A percentile compares a stretch with the other conserved stretches of the same genome.
Evolutionary conservation across 2,797 vertebrate species (phyloP).

Genomic region (Coreius guichenoti): DNA sequence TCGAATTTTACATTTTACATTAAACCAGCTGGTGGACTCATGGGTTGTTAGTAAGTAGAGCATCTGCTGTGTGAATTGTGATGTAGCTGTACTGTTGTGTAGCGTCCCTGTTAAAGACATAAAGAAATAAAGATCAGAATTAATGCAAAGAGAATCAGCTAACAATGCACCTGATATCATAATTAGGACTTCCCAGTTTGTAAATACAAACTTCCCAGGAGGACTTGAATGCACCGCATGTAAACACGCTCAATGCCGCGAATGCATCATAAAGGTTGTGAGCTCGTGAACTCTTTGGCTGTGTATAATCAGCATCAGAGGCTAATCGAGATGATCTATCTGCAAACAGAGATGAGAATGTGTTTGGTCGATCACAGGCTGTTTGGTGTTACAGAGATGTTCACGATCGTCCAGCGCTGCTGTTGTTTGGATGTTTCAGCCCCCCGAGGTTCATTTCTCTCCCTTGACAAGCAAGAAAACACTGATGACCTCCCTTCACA

Average conservation of each 20-base stretch:
- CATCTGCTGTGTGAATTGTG: not conserved
- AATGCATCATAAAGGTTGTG: not conserved
- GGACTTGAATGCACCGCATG: not conserved
- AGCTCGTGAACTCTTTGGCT: not conserved
- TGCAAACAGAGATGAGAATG: not conserved
- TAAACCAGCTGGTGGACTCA: not conserved
- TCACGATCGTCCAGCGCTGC: not conserved
- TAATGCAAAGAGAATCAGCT: not conserved
- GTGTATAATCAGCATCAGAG: not conserved
- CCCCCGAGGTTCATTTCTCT: conserved; percentile 1
- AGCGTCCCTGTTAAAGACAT: too few relatives aligned
- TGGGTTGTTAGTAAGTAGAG: not conserved
- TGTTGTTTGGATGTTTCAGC: not conserved
- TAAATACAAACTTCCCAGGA: not conserved
- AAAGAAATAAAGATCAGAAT: not conserved
- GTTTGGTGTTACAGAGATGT: too few relatives aligned
- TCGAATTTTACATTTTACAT: not conserved
- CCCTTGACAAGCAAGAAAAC: conserved; percentile 6
- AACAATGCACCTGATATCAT: not conserved
- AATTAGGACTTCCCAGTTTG: not conserved
- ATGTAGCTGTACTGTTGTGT: too few relatives aligned
- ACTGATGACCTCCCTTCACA: conserved; percentile 66
- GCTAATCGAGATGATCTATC: too few relatives aligned
- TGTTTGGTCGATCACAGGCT: not conserved
- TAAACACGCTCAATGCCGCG: not conserved